Base-by-base conservation (phyloP, 2,888 invertebrate genomes). In the Campoplex nolae region DNA sequence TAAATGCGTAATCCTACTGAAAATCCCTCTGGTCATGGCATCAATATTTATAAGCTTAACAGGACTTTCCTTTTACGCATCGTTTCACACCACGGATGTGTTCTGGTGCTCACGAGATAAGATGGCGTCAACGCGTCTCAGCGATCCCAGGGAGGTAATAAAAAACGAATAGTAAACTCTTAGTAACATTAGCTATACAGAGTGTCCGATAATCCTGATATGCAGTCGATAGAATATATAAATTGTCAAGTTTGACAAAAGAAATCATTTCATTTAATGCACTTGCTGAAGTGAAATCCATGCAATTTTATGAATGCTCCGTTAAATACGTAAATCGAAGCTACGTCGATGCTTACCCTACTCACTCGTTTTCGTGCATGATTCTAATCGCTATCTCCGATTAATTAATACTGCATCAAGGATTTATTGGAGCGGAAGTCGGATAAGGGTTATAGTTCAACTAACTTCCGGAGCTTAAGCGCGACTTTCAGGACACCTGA, bases 41-140 rank as follows among this genome's bases (percentile, higher is more conserved):
- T 88, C 85, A 85, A 88, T 88, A 88, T 88, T 88, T 84, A 88
- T 88, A 83, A 74, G 58, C 73, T 71, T 78, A 88, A 88, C 88
- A 88, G 84, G 88, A 86, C 80, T 88, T 88, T 83, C 78, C 86
- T 84, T 85, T 88, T 80, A 86, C 84, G 81, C 76, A 54, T 76
- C 86, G 79, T 84, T 88, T 86, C 75, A 65, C 73, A 32, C 58
- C 58, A 23, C 56, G 56, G 79, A 76, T 48, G 71, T 56, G 73
- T 68, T 45, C 4, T 51, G n/a, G 54, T 9, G 65, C 67, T 81
- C 78, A 67, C 82, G 78, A 75, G 51, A 82, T 75, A 67, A 78
- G 58, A 79, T 56, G 23, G 51, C 68, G 51, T 78, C 83, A 67
- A 67, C 42, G 54, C 38, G 70, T 67, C 71, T 51, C 62, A 62